Percentiles rank a stretch among this genome's conserved stretches.
phyloP scores from a whole-genome alignment of 2,888 invertebrate species.

The Netelia inedita region DNA sequence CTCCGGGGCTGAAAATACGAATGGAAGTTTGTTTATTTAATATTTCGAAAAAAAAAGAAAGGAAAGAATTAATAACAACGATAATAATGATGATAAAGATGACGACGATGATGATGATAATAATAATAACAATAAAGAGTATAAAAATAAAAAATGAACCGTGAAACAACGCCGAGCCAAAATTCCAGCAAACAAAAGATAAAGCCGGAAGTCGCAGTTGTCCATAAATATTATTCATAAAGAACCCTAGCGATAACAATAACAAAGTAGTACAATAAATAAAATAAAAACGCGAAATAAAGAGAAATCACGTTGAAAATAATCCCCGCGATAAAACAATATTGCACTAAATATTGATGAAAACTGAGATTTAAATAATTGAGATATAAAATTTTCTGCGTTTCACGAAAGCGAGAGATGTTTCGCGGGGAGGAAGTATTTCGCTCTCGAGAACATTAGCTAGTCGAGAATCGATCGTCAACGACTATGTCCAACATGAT shows the following conservation, averaged over 20 bases:
- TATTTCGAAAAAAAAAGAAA: background rate
- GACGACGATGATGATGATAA: background rate
- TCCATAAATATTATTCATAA: background rate
- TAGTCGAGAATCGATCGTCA: slow-evolving; percentile 27
- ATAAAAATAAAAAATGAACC: background rate
- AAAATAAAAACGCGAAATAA: background rate
- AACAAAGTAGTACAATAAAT: background rate
- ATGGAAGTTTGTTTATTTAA: slow-evolving; percentile 9
- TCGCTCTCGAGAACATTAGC: background rate
- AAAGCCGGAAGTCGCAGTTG: background rate
- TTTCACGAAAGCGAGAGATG: background rate
- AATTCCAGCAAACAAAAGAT: background rate
- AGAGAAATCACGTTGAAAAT: background rate
- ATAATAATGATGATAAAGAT: too few species aligned
- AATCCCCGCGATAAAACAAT: background rate
- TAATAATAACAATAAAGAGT: background rate
- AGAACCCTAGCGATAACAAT: background rate
- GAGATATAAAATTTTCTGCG: background rate
- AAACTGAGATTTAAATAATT: background rate
- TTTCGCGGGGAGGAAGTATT: background rate
- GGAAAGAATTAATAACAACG: background rate
- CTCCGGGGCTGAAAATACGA: slow-evolving; percentile 91
- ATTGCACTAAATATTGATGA: background rate
- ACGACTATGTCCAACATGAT: slow-evolving; percentile 5
- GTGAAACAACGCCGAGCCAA: background rate